Conservation (phyloP, 2,797 vertebrate species). For the Leptodactylus fallax region DNA sequence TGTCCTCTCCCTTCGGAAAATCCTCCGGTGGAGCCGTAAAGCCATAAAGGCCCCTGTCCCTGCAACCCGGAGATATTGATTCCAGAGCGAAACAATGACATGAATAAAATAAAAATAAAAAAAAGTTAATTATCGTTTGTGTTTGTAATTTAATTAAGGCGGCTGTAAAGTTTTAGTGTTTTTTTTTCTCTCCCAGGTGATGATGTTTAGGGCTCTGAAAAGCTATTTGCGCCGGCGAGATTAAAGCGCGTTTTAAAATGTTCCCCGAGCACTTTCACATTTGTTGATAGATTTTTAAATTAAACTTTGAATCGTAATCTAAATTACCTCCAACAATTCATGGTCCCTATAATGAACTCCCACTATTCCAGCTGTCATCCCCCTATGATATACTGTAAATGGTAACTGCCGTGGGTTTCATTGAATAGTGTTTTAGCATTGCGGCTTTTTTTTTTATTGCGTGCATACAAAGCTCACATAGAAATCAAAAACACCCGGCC, state of each 20-base stretch:
- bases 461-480: conserved; percentile 74
- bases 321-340: conserved; percentile 89
- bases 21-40: conserved; percentile 71
- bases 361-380: conserved; percentile 81
- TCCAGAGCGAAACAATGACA: conserved; percentile 79
- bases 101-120: conserved; percentile 84
- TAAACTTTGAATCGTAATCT: conserved; percentile 90
- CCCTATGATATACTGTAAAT: conserved; percentile 80
- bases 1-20: conserved; percentile 30
- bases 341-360: conserved; percentile 87
- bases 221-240: conserved; percentile 84
- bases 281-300: conserved; percentile 92
- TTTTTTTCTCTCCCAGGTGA: conserved; percentile 78
- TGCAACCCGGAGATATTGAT: conserved; percentile 81
- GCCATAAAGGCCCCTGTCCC: conserved; percentile 72
- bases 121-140: conserved; percentile 88
- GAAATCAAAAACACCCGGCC: conserved; percentile 70
- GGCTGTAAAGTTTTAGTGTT: conserved; percentile 86
- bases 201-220: conserved; percentile 83
- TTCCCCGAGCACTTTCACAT: conserved; percentile 85
- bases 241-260: conserved; percentile 87
- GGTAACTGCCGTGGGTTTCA: conserved; percentile 75
- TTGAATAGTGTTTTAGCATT: conserved; percentile 75
- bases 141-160: conserved; percentile 90
- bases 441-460: conserved; percentile 70